These are phyloP conservation scores for Luehdorfia chinensis DNA, from an alignment of 1,140 invertebrate species.

Conservation along the genomic window DNA sequence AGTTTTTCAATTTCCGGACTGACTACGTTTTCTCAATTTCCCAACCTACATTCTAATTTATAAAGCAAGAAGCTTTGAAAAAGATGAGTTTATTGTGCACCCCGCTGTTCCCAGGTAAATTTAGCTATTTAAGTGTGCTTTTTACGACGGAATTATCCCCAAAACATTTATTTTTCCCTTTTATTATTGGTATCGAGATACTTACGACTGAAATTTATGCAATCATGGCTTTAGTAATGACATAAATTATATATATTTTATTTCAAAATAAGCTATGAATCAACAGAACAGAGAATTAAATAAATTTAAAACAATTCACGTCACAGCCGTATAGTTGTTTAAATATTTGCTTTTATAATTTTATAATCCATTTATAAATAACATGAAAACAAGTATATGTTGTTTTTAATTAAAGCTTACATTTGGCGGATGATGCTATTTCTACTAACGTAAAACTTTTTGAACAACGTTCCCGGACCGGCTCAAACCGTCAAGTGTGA, in stretches of 20 bases:
- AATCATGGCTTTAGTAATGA: constrained; percentile 34
- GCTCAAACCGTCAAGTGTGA: constrained; percentile 25
- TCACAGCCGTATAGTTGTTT: too few species aligned
- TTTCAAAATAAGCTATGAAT: too few species aligned
- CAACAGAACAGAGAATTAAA: constrained; percentile 12
- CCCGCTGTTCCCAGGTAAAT: constrained; percentile 65
- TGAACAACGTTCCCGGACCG: neutral
- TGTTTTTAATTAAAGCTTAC: too few species aligned
- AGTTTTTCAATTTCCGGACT: constrained; percentile 73
- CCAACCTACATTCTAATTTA: constrained; percentile 63
- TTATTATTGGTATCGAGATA: constrained; percentile 45
- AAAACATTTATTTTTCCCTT: constrained; percentile 32
- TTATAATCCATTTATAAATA: too few species aligned
- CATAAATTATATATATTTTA: too few species aligned
- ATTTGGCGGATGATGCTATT: neutral
- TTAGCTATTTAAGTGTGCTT: constrained; percentile 64
- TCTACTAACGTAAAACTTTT: neutral
- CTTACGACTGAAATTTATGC: constrained; percentile 51
- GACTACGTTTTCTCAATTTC: constrained; percentile 64
- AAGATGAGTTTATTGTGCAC: constrained; percentile 63
- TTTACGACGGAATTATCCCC: constrained; percentile 58
- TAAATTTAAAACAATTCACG: constrained; percentile 2
- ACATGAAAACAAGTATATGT: too few species aligned
- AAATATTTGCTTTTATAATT: too few species aligned
- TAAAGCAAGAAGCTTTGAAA: constrained; percentile 59